phyloP scores from a whole-genome alignment of 2,113 vertebrate genomes.

The Lampris megalopsis region DNA sequence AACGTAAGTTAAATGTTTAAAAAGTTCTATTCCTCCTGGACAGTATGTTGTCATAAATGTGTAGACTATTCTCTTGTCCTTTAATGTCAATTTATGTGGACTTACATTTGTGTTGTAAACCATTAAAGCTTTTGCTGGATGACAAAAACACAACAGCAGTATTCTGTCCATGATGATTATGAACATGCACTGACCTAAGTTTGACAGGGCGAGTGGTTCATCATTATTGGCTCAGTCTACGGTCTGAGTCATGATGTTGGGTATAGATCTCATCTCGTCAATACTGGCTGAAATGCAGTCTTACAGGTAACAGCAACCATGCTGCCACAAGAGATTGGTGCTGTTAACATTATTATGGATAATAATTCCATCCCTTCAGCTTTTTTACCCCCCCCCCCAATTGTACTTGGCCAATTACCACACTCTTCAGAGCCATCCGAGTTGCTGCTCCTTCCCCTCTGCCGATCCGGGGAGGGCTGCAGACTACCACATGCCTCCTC shows the following conservation, averaged over 20 bases:
- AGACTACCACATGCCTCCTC: no score
- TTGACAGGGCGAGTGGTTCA: constrained; percentile 12
- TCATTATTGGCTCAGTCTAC: neutral
- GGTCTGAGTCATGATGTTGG: constrained; percentile 28
- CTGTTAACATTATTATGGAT: no score
- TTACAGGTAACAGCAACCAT: no score
- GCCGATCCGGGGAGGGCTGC: no score
- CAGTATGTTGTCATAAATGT: neutral
- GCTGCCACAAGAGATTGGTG: no score
- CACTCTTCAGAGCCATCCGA: no score
- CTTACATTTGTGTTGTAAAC: constrained; percentile 13
- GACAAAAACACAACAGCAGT: neutral
- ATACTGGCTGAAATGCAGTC: neutral
- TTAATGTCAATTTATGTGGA: constrained; percentile 15
- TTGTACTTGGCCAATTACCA: no score
- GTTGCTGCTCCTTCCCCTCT: no score
- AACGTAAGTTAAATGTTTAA: no score
- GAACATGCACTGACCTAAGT: neutral
- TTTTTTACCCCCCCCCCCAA: no score
- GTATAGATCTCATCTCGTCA: constrained; percentile 7
- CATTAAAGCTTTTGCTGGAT: neutral
- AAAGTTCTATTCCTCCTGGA: no score
- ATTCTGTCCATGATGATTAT: neutral
- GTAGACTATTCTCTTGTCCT: constrained; percentile 9
- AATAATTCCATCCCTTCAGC: no score